Conservation (phyloP, 2,888 invertebrate genomes). For the Corythucha ciliata region DNA sequence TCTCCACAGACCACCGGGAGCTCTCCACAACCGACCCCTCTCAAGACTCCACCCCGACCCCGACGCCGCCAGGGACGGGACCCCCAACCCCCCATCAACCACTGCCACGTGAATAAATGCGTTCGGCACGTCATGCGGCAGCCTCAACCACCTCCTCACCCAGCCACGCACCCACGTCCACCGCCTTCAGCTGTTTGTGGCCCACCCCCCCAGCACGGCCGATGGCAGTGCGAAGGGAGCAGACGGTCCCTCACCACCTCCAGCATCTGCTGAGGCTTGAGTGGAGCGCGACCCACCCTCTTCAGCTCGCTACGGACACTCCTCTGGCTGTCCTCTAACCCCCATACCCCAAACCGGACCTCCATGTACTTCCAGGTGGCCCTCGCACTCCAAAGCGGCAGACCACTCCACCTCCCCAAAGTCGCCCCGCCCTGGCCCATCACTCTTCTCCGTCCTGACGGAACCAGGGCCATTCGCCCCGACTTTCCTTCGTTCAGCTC, state of each 20-base stretch:
- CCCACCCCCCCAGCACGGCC: conserved; percentile 38
- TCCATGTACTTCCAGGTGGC: conserved; percentile 1
- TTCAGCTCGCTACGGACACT: conserved; percentile 23
- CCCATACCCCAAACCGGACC: not conserved
- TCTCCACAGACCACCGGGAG: no score
- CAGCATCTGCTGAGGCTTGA: conserved; percentile 42
- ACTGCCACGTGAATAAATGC: conserved; percentile 38
- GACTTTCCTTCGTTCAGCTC: not conserved
- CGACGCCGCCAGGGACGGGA: conserved; percentile 22
- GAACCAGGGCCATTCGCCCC: conserved; percentile 31
- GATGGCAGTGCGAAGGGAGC: conserved; percentile 40
- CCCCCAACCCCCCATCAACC: conserved; percentile 33
- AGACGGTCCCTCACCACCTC: conserved; percentile 39
- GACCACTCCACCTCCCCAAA: not conserved
- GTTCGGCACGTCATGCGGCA: conserved; percentile 37
- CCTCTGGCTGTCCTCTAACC: not conserved
- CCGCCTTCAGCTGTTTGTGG: conserved; percentile 31
- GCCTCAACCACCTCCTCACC: conserved; percentile 36
- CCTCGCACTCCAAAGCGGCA: not conserved
- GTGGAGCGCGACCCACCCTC: conserved; percentile 17
- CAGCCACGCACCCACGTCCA: conserved; percentile 39
- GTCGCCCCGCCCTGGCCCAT: not conserved
- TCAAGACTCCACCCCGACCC: conserved; percentile 14
- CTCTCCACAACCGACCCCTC: not conserved
- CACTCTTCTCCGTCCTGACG: not conserved